Evolutionary conservation across 1,140 invertebrate species (phyloP).

Genomic region (Apocrypta bakeri): DNA sequence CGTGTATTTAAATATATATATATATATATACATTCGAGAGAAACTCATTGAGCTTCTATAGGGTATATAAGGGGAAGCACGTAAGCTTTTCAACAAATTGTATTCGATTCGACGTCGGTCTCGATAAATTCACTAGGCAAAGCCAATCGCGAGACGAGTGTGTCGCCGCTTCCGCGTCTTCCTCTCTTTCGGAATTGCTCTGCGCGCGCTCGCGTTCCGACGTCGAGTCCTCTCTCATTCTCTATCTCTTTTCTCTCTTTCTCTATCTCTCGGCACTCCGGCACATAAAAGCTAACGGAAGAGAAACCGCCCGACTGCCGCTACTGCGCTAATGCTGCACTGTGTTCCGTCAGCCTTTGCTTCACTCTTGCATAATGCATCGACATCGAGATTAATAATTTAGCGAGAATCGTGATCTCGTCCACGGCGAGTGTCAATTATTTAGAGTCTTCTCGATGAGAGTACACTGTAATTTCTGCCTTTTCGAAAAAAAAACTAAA

Average conservation of each 20-base stretch:
- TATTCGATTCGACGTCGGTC: slow-evolving; percentile 36
- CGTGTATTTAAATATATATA: slow-evolving; percentile 20
- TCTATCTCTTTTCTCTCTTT: slow-evolving; percentile 30
- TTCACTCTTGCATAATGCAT: slow-evolving; percentile 27
- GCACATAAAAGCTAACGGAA: slow-evolving; percentile 65
- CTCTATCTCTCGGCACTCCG: slow-evolving; percentile 53
- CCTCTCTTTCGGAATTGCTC: slow-evolving; percentile 19
- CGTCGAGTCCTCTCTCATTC: slow-evolving; percentile 45
- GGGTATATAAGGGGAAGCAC: background rate
- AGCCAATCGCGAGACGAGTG: slow-evolving; percentile 40
- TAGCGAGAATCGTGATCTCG: background rate
- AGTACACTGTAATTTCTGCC: too few species aligned
- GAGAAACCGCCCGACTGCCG: slow-evolving; percentile 26
- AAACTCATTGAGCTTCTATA: background rate
- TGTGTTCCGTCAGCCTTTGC: background rate
- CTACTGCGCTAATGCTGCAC: background rate
- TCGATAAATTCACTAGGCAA: slow-evolving; percentile 49
- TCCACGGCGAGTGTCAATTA: background rate
- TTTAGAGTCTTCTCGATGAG: background rate
- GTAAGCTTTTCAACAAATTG: slow-evolving; percentile 47
- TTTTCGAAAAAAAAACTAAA: too few species aligned
- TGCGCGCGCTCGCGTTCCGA: slow-evolving; percentile 28
- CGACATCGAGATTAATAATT: slow-evolving; percentile 13
- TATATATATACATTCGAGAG: slow-evolving; percentile 20
- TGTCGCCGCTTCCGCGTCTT: slow-evolving; percentile 17